Conservation (phyloP, 2,113 vertebrate genomes). For the Sylvicapra grimmia region DNA sequence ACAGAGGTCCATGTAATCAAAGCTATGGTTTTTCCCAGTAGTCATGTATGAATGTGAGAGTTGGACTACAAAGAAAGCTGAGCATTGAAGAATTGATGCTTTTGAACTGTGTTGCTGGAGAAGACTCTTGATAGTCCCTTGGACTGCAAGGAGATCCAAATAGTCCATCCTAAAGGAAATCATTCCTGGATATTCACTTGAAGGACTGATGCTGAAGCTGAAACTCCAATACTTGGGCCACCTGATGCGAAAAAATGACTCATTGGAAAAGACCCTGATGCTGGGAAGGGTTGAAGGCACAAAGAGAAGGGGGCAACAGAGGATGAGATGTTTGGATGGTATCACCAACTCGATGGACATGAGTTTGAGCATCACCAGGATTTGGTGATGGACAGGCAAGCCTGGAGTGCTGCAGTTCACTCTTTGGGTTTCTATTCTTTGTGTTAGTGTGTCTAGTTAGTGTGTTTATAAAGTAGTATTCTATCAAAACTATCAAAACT, state of each 20-base stretch:
- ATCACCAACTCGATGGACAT: neutral
- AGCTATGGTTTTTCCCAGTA: too few relatives aligned
- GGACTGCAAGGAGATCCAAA: too few relatives aligned
- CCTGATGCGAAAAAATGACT: neutral
- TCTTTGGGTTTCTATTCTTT: neutral
- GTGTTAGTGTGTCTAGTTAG: neutral
- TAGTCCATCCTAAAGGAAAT: neutral
- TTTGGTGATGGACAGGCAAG: neutral
- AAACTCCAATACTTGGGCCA: neutral
- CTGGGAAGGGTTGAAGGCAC: neutral
- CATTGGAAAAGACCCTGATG: neutral
- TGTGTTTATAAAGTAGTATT: neutral
- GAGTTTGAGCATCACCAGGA: neutral
- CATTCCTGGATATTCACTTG: neutral
- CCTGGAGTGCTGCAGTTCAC: neutral
- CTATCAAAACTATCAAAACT: neutral
- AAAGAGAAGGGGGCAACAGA: neutral
- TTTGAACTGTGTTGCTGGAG: too few relatives aligned
- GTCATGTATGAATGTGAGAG: too few relatives aligned
- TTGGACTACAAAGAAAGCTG: too few relatives aligned
- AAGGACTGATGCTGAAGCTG: neutral
- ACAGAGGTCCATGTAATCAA: too few relatives aligned
- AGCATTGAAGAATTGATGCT: too few relatives aligned
- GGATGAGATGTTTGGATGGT: neutral
- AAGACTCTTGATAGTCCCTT: too few relatives aligned